Evolutionary conservation across 2,113 vertebrate species (phyloP).

Genomic region (Tiliqua scincoides): DNA sequence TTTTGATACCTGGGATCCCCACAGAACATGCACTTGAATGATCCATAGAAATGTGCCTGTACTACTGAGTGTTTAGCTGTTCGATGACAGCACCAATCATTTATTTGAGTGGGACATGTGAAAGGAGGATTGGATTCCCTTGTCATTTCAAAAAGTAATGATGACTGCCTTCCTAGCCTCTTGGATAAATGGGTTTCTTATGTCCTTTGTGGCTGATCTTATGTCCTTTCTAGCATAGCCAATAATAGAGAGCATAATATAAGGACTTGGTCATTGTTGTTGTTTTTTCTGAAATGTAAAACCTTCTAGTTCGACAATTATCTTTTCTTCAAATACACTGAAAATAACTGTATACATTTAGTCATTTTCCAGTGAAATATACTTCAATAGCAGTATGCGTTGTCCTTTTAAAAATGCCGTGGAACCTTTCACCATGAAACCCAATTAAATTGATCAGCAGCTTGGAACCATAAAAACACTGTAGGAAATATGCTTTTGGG

Average conservation of each 20-base stretch:
- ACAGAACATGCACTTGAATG: too few species aligned
- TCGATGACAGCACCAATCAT: too few species aligned
- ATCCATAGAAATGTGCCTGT: too few species aligned
- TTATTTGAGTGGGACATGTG: too few species aligned
- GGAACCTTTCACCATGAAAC: neutral
- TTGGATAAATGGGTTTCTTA: too few species aligned
- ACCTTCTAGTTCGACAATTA: neutral
- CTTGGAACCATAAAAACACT: slow-evolving; percentile 1
- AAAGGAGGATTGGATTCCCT: too few species aligned
- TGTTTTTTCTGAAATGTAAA: neutral
- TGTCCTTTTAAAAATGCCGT: neutral
- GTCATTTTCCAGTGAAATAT: neutral
- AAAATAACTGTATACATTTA: neutral
- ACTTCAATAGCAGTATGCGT: neutral
- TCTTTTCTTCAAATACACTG: neutral
- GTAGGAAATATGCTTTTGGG: neutral
- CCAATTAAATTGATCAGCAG: neutral
- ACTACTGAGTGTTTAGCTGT: too few species aligned
- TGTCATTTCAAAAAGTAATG: too few species aligned
- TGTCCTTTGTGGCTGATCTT: too few species aligned
- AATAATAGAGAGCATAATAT: neutral
- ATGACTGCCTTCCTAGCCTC: too few species aligned
- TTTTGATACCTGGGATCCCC: too few species aligned
- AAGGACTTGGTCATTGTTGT: neutral
- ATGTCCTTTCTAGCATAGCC: neutral